These are phyloP conservation scores for Thyatira batis DNA, from an alignment of 2,888 invertebrate genomes.

Conservation along the genomic window DNA sequence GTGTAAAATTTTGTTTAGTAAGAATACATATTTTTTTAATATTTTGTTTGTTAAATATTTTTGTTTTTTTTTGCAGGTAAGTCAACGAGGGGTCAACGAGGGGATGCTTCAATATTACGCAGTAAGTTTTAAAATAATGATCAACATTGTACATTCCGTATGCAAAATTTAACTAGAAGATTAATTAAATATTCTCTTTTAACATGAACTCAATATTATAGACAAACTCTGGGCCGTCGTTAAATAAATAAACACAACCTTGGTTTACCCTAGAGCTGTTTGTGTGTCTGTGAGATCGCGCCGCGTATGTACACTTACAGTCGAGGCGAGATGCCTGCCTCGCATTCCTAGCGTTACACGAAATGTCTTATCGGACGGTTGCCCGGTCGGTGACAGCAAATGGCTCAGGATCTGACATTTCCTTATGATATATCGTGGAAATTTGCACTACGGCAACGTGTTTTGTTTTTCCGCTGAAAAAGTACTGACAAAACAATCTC, in stretches of 20 bases:
- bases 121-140: slow-evolving; percentile 22
- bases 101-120: slow-evolving; percentile 7
- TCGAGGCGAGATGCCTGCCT: slow-evolving; percentile 12
- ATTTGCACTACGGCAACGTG: too few relatives aligned
- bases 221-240: background rate
- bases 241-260: slow-evolving; percentile 22
- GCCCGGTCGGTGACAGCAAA: slow-evolving; percentile 30
- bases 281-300: slow-evolving; percentile 17
- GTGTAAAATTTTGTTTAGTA: slow-evolving; percentile 4
- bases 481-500: too few relatives aligned
- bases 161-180: background rate
- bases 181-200: background rate
- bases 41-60: slow-evolving; percentile 10
- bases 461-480: too few relatives aligned
- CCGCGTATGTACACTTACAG: too few relatives aligned
- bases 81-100: slow-evolving; percentile 25
- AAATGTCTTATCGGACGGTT: slow-evolving; percentile 28
- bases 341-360: slow-evolving; percentile 12
- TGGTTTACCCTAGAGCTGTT: slow-evolving; percentile 22
- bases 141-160: slow-evolving; percentile 10
- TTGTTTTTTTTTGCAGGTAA: slow-evolving; percentile 54
- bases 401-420: slow-evolving; percentile 36
- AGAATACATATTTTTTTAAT: background rate
- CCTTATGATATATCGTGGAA: slow-evolving; percentile 10
- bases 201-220: background rate